These are phyloP conservation scores for Anniella stebbinsi DNA, from an alignment of 2,797 vertebrate species.

Conservation along the genomic window DNA sequence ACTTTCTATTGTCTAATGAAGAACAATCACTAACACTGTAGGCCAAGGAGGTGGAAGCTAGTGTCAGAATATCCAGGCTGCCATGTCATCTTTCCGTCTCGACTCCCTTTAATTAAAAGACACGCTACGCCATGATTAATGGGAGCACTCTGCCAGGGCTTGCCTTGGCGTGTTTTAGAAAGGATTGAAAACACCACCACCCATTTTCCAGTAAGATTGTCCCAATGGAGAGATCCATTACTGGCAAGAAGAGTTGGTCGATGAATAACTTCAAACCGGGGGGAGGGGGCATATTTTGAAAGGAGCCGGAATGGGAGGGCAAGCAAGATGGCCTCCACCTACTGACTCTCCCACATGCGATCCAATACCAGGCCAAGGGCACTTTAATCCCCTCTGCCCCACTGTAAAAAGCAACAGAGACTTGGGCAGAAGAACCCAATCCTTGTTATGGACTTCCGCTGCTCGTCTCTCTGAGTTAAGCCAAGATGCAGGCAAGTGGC, in stretches of 20 bases:
- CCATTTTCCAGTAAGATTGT: slow-evolving; percentile 4
- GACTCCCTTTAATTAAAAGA: slow-evolving; percentile 63
- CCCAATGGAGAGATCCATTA: background rate
- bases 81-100: slow-evolving; percentile 50
- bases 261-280: background rate
- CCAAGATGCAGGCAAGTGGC: no score
- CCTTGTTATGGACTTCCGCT: background rate
- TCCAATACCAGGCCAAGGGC: no score
- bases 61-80: background rate
- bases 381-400: background rate
- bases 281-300: background rate
- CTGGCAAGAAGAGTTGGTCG: background rate
- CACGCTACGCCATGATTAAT: slow-evolving; percentile 60
- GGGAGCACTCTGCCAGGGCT: slow-evolving; percentile 27
- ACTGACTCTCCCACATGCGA: background rate
- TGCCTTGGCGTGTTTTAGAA: slow-evolving; percentile 37
- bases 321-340: background rate
- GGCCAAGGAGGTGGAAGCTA: background rate
- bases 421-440: background rate
- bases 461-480: background rate
- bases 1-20: slow-evolving; percentile 55
- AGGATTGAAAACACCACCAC: background rate
- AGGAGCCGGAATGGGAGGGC: no score
- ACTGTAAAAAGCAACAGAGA: background rate
- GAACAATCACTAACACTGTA: slow-evolving; percentile 42